Conservation (phyloP, 2,113 vertebrate genomes). For the Serilophus lunatus region DNA sequence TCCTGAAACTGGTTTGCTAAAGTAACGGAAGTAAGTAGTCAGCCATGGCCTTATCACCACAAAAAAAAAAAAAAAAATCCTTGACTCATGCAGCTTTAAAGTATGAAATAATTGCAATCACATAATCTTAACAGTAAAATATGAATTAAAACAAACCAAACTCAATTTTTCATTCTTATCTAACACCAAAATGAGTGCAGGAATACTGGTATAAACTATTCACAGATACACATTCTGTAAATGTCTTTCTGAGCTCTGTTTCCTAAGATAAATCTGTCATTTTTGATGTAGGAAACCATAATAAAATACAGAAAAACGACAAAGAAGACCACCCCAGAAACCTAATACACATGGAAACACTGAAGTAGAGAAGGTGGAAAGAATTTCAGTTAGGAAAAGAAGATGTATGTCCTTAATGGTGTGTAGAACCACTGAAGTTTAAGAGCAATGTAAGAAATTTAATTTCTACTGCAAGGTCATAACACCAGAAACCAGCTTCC, state of each 20-base stretch:
- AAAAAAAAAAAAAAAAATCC: not conserved
- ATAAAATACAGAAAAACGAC: not conserved
- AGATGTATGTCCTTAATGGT: not conserved
- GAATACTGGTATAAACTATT: not conserved
- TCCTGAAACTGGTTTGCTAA: not conserved
- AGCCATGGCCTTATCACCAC: not conserved
- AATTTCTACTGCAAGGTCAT: not conserved
- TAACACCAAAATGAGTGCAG: not conserved
- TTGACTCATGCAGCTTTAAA: not conserved
- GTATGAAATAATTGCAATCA: not conserved
- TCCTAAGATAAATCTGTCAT: not conserved
- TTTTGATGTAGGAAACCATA: not conserved
- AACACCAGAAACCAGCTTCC: not conserved
- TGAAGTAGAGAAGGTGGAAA: not conserved
- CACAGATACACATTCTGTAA: not conserved
- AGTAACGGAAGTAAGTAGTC: not conserved
- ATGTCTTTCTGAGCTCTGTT: not conserved
- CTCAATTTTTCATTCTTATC: not conserved
- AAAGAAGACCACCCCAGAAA: not conserved
- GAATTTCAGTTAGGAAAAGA: not conserved
- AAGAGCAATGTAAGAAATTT: not conserved
- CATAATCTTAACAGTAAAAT: not conserved
- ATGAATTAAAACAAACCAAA: not conserved
- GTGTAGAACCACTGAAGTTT: not conserved
- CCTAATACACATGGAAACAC: not conserved